Evolutionary conservation across 2,888 invertebrate species (phyloP).

Genomic region (Sesamia inferens): DNA sequence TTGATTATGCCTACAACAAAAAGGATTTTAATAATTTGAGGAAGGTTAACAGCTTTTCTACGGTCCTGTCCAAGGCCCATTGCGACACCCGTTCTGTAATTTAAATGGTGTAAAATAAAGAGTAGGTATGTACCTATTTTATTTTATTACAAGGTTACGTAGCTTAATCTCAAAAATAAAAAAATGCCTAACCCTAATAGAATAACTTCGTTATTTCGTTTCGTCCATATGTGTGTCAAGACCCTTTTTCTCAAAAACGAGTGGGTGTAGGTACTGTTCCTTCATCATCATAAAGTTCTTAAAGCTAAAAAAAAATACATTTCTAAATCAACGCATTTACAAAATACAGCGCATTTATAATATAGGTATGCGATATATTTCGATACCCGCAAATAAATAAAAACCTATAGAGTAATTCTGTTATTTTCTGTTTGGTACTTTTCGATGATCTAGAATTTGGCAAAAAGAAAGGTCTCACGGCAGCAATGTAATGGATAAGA

Average conservation of each 20-base stretch:
- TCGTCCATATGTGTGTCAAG: background rate
- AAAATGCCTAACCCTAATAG: background rate
- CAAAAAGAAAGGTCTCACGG: background rate
- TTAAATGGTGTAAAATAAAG: no score
- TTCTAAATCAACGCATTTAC: background rate
- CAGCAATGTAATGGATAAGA: background rate
- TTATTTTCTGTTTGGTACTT: background rate
- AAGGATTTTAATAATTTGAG: slow-evolving; percentile 16
- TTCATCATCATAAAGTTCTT: background rate
- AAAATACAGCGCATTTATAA: no score
- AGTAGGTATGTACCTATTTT: no score
- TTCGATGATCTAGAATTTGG: background rate
- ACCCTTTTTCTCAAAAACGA: background rate
- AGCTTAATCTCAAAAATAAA: background rate
- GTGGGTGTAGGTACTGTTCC: background rate
- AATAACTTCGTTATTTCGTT: background rate
- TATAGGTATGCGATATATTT: no score
- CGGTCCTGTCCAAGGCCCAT: background rate
- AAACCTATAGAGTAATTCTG: background rate
- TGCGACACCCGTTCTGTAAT: no score
- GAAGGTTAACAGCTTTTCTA: slow-evolving; percentile 6
- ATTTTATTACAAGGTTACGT: background rate
- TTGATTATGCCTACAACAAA: slow-evolving; percentile 7
- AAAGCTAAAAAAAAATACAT: background rate
- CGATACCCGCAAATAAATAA: background rate